Evolutionary conservation across 1,140 invertebrate genomes (phyloP).

Genomic region (Mizuhopecten yessoensis): DNA sequence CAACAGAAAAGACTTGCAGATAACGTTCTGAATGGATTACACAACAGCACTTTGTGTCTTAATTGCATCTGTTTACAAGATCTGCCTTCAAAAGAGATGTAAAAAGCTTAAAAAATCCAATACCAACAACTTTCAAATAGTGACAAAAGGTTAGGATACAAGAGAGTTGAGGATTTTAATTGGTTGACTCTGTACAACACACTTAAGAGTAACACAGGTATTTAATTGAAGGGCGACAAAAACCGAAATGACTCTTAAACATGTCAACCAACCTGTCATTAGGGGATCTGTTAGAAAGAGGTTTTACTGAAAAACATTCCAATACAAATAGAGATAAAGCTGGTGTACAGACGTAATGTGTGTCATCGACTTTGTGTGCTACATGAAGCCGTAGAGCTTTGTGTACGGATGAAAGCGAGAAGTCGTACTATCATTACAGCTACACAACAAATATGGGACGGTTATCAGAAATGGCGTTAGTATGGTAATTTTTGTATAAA

Average conservation of each 20-base stretch:
- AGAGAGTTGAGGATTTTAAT: neutral
- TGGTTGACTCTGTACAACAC: neutral
- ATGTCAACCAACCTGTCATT: neutral
- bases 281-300: neutral
- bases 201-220: neutral
- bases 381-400: neutral
- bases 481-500: neutral
- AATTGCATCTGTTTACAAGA: neutral
- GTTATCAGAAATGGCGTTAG: neutral
- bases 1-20: neutral
- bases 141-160: neutral
- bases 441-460: neutral
- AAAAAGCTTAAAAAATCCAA: neutral
- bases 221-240: neutral
- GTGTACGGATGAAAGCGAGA: neutral
- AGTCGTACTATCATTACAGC: neutral
- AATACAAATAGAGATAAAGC: neutral
- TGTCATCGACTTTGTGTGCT: neutral
- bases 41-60: neutral
- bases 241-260: conserved; percentile 13
- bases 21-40: neutral
- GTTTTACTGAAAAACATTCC: neutral
- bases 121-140: neutral
- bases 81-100: neutral
- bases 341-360: neutral